Conservation (phyloP, 1,140 invertebrate genomes). For the Meloidogyne hapla region DNA sequence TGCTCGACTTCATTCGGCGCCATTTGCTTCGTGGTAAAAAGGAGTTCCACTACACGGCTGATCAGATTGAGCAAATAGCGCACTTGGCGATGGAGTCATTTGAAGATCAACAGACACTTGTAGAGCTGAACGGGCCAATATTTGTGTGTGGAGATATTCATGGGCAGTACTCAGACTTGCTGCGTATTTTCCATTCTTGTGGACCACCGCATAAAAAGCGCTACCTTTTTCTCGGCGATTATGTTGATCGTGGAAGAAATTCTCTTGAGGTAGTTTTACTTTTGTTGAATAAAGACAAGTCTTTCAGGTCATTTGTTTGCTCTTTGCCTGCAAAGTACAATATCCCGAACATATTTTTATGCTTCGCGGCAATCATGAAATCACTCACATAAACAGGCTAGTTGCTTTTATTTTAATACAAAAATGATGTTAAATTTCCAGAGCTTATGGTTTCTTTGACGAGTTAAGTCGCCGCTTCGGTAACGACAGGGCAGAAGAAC, state of each 20-base stretch:
- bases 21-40: not conserved
- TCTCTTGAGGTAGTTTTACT: constrained; percentile 8
- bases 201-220: constrained; percentile 32
- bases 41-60: not conserved
- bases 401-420: no score
- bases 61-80: not conserved
- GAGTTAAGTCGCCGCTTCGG: constrained; percentile 2
- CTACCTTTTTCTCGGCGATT: constrained; percentile 33
- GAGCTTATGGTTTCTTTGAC: constrained; percentile 9
- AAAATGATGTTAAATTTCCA: not conserved
- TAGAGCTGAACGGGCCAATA: constrained; percentile 14
- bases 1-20: not conserved
- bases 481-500: not conserved
- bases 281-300: not conserved
- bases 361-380: constrained; percentile 19
- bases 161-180: constrained; percentile 66
- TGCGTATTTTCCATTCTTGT: constrained; percentile 65
- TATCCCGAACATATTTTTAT: constrained; percentile 1
- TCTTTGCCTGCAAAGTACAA: constrained; percentile 2
- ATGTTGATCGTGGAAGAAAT: constrained; percentile 37
- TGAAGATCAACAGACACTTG: not conserved
- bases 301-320: not conserved
- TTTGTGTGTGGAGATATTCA: constrained; percentile 65
- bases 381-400: not conserved
- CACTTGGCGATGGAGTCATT: not conserved